Percentiles rank a stretch among this genome's conserved stretches.
phyloP scores from a whole-genome alignment of 2,113 vertebrate genomes.

The Apodemus sylvaticus region DNA sequence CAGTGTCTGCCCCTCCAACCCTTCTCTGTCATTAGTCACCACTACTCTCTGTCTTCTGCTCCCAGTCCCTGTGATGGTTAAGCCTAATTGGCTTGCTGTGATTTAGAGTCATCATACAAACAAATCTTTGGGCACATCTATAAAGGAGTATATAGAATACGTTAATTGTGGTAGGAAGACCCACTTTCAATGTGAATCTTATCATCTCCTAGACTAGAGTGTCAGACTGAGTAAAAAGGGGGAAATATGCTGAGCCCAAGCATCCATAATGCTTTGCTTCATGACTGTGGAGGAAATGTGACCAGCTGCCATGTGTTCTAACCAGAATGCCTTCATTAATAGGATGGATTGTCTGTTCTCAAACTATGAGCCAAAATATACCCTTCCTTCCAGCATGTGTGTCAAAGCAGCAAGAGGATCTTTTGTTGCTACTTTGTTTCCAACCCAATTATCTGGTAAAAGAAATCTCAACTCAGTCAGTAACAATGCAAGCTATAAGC shows the following conservation, averaged over 20 bases:
- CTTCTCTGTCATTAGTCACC: not conserved
- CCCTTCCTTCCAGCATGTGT: not conserved
- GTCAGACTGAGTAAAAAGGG: no score
- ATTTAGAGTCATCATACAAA: not conserved
- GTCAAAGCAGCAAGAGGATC: not conserved
- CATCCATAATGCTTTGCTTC: not conserved
- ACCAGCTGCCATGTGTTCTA: not conserved
- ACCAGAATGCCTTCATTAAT: not conserved
- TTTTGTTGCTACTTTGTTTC: no score
- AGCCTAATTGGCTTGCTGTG: not conserved
- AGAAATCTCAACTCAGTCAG: no score
- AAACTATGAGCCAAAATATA: not conserved
- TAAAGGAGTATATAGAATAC: not conserved
- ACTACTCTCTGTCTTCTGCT: not conserved
- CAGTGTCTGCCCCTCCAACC: no score
- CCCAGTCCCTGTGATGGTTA: not conserved
- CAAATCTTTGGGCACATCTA: not conserved
- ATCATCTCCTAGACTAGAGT: not conserved
- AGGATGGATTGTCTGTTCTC: not conserved
- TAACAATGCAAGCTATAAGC: no score
- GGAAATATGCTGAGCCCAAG: not conserved
- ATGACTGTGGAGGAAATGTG: not conserved
- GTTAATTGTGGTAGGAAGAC: not conserved
- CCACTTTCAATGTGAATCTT: not conserved
- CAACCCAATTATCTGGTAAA: no score